phyloP scores from a whole-genome alignment of 30 jellyfish, hydroid and myxozoan genomes.

The Aurelia aurita complex sp. Pacific region DNA sequence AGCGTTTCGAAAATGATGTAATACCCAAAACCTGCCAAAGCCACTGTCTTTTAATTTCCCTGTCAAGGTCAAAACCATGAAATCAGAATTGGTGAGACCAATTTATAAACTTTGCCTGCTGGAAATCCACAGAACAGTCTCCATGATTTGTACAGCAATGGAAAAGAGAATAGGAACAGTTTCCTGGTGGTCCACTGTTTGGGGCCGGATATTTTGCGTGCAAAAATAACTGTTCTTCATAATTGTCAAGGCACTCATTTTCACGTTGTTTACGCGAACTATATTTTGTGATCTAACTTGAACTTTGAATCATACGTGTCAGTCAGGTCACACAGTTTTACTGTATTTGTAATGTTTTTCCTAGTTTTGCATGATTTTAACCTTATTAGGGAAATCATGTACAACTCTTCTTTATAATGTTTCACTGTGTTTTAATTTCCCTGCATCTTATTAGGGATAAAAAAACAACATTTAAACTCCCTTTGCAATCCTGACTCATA shows the following conservation, averaged over 20 bases:
- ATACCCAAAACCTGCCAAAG: conserved; percentile 17
- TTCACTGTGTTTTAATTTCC: too few species aligned
- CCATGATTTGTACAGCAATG: conserved; percentile 10
- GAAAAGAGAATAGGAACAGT: conserved; percentile 5
- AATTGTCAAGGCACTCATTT: too few species aligned
- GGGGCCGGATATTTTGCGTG: too few species aligned
- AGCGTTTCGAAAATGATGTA: background rate
- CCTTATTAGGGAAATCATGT: too few species aligned
- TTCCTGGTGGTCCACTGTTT: background rate
- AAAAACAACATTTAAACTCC: too few species aligned
- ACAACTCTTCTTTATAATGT: too few species aligned
- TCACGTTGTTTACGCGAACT: background rate
- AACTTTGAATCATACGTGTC: background rate
- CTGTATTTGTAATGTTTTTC: too few species aligned
- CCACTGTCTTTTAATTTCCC: conserved; percentile 15
- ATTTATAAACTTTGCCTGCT: conserved; percentile 41
- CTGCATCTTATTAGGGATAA: too few species aligned
- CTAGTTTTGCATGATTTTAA: too few species aligned
- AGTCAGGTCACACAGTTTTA: background rate
- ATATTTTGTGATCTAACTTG: background rate
- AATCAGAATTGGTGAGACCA: conserved; percentile 15
- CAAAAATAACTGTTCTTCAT: too few species aligned
- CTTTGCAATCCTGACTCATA: too few species aligned
- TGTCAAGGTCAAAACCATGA: conserved; percentile 33
- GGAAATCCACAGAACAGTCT: conserved; percentile 17